Base-by-base conservation (phyloP, 2,113 vertebrate genomes). In the Bubo bubo region DNA sequence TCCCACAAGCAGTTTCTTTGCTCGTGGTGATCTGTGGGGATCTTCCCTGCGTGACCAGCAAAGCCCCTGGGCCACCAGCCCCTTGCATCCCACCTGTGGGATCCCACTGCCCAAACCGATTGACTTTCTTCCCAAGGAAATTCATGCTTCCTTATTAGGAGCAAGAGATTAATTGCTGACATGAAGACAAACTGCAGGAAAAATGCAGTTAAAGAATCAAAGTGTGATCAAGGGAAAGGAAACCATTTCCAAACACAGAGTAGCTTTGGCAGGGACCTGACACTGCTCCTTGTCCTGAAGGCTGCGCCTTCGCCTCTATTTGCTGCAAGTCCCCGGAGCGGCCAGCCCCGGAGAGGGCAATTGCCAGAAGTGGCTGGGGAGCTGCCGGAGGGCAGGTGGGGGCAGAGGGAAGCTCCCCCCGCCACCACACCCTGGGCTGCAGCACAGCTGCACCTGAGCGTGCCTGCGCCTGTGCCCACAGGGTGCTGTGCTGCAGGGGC, bases 181-280 rank as follows among this genome's bases (percentile, higher is more conserved):
- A 95, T 8, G 14, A 93, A 77, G 91, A 71, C 74, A 93, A 90
- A 73, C 52, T 30, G 64, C 91, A 93, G 86, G 89, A 71, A 94
- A 73, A 95, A 20, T 0, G 1, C 50, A 59, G 70, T 67, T 91
- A 71, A 81, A 79, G 55, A 81, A 34, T 4, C 37, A 5, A 2
- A 35, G 60, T 14, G 3, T 23, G 84, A 95, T 50, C 56, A 66
- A 96, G 80, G 83, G 73, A n/a, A 86, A 96, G 86, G 91, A 96
- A 96, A n/a, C 32, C 37, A 5, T 86, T 76, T 84, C 79, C 86
- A 86, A 88, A 45, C 59, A 58, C 10, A 1, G 68, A 68, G 83
- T 84, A 55, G 94, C 94, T 95, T 6, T 35, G 41, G 55, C 91
- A 77, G 73, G 53, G 77, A 85, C 64, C 94, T 93, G 80, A 77